A percentile compares a stretch with the other conserved stretches of the same genome.
Evolutionary conservation across 2,113 vertebrate species (phyloP).

Genomic region (Passer domesticus): DNA sequence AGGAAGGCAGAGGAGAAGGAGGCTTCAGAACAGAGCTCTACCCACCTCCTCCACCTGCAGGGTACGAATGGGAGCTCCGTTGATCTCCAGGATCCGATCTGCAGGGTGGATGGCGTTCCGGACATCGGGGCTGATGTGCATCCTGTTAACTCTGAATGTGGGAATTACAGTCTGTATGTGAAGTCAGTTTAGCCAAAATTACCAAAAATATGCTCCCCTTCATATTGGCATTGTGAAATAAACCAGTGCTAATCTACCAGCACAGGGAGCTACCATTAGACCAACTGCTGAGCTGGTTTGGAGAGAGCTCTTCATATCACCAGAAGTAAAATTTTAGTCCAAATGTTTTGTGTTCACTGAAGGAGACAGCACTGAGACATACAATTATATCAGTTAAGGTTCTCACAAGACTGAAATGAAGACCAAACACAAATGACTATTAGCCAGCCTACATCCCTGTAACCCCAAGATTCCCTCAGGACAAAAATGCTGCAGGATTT

Average conservation of each 20-base stretch:
- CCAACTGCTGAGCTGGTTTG: neutral
- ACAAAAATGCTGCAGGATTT: neutral
- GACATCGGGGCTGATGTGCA: constrained; percentile 91
- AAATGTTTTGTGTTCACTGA: neutral
- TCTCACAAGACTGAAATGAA: neutral
- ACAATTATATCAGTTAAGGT: neutral
- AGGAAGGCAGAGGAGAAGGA: neutral
- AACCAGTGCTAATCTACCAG: neutral
- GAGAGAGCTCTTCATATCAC: neutral
- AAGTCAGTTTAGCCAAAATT: neutral
- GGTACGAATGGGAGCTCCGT: constrained; percentile 86
- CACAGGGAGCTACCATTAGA: neutral
- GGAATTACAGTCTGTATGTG: neutral
- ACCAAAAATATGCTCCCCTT: neutral
- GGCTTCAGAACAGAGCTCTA: neutral
- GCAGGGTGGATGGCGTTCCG: constrained; percentile 92
- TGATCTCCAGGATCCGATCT: constrained; percentile 95
- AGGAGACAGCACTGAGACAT: neutral
- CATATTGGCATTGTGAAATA: neutral
- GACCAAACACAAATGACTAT: neutral
- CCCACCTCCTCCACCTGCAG: constrained; percentile 88
- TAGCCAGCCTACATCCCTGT: neutral
- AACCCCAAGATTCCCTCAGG: neutral
- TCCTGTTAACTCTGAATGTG: constrained; percentile 84
- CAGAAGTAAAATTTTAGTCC: neutral